Conservation (phyloP, 2,888 invertebrate species). For the Agriotes lineatus region DNA sequence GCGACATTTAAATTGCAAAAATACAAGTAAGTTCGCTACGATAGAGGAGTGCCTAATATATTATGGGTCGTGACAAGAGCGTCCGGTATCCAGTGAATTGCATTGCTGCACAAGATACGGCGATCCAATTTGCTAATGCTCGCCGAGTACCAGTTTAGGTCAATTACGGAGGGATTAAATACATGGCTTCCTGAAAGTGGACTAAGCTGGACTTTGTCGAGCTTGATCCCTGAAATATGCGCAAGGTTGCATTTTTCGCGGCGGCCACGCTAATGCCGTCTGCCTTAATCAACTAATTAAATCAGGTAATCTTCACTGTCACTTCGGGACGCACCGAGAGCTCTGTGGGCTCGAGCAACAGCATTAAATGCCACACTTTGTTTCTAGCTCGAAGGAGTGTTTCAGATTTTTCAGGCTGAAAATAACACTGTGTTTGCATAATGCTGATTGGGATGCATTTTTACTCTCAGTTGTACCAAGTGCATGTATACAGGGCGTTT, state of each 20-base stretch:
- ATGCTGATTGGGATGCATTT: too few species aligned
- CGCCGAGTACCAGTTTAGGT: conserved; percentile 6
- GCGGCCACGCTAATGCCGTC: too few species aligned
- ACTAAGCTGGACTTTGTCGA: conserved; percentile 16
- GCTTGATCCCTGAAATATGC: conserved; percentile 16
- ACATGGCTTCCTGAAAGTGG: conserved; percentile 17
- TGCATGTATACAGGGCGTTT: too few species aligned
- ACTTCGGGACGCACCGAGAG: too few species aligned
- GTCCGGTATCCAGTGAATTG: conserved; percentile 13
- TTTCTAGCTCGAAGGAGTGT: too few species aligned
- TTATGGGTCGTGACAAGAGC: conserved; percentile 5
- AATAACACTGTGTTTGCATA: too few species aligned
- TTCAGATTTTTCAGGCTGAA: too few species aligned
- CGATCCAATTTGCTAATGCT: conserved; percentile 22
- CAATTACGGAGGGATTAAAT: conserved; percentile 20
- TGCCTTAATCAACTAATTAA: too few species aligned
- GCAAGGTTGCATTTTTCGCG: not conserved
- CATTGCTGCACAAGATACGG: conserved; percentile 18
- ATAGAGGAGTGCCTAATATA: conserved; percentile 2
- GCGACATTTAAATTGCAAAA: not conserved
- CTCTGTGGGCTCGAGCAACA: too few species aligned
- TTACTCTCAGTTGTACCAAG: too few species aligned
- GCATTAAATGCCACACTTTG: too few species aligned
- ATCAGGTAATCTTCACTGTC: too few species aligned
- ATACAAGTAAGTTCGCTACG: not conserved